These are phyloP conservation scores for Drosophila putrida DNA, from an alignment of 2,888 invertebrate genomes.

Conservation along the genomic window DNA sequence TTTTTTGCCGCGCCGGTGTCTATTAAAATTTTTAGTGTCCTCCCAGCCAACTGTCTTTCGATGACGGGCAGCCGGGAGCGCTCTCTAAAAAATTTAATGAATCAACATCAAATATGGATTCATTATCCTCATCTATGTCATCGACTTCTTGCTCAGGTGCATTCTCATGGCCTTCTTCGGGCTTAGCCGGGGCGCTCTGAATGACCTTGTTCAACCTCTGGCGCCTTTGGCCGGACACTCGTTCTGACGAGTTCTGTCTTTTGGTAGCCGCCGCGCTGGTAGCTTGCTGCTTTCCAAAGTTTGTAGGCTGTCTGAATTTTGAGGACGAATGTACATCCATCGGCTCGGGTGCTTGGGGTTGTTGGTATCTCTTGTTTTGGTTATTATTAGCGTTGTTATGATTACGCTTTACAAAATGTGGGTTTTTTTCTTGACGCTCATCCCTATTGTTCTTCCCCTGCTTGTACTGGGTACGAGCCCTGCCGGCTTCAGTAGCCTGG, in stretches of 20 bases:
- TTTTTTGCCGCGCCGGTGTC: background rate
- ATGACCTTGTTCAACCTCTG: background rate
- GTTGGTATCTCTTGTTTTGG: background rate
- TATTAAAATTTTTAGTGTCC: background rate
- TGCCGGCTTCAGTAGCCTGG: background rate
- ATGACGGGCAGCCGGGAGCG: background rate
- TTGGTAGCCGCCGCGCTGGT: background rate
- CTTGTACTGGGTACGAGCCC: background rate
- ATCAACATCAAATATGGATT: background rate
- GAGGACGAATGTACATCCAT: background rate
- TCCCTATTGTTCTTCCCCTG: background rate
- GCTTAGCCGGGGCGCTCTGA: background rate
- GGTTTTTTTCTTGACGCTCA: background rate
- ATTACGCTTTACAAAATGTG: background rate
- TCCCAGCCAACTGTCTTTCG: background rate
- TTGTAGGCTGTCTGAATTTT: background rate
- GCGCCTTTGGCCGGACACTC: background rate
- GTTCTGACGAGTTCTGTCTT: background rate
- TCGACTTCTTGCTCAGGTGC: background rate
- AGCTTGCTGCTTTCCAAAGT: background rate
- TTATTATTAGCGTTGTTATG: background rate
- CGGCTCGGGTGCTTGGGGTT: background rate
- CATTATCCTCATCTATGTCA: background rate
- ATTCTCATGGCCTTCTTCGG: background rate
- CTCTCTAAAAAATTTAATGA: background rate